Conservation (phyloP, 2,113 vertebrate species). For the Beaufortia kweichowensis region DNA sequence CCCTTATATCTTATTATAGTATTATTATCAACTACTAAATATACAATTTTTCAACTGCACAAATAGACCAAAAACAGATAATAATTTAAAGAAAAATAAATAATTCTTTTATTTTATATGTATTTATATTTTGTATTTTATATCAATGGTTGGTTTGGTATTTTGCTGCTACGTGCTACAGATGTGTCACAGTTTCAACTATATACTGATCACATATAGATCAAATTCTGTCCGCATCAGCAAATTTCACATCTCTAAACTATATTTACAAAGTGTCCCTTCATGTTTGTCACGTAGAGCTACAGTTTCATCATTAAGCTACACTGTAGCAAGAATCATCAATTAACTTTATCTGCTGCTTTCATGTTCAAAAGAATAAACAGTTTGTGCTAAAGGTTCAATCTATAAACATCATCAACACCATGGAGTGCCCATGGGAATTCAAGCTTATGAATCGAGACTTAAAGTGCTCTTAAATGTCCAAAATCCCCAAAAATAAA, state of each 20-base stretch:
- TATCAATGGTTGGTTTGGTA: not conserved
- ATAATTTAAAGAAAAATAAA: constrained; percentile 66
- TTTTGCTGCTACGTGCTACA: constrained; percentile 14
- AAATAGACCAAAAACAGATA: constrained; percentile 46
- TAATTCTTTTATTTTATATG: constrained; percentile 52
- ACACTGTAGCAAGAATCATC: too few relatives aligned
- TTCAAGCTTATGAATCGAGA: constrained; percentile 21
- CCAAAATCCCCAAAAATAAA: not conserved
- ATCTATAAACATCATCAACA: not conserved
- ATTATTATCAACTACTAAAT: too few relatives aligned
- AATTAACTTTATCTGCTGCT: too few relatives aligned
- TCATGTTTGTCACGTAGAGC: not conserved
- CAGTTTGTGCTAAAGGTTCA: constrained; percentile 16
- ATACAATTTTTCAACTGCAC: too few relatives aligned
- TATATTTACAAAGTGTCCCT: constrained; percentile 25
- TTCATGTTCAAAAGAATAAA: constrained; percentile 13
- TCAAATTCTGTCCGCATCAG: not conserved
- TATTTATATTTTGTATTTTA: constrained; percentile 8
- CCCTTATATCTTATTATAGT: too few relatives aligned
- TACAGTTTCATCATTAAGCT: not conserved
- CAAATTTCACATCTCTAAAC: constrained; percentile 37
- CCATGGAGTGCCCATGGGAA: not conserved
- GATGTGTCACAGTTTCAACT: not conserved
- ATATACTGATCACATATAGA: not conserved
- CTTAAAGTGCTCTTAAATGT: constrained; percentile 36